phyloP scores from a whole-genome alignment of 2,113 vertebrate species.

The Eupsittula cactorum region DNA sequence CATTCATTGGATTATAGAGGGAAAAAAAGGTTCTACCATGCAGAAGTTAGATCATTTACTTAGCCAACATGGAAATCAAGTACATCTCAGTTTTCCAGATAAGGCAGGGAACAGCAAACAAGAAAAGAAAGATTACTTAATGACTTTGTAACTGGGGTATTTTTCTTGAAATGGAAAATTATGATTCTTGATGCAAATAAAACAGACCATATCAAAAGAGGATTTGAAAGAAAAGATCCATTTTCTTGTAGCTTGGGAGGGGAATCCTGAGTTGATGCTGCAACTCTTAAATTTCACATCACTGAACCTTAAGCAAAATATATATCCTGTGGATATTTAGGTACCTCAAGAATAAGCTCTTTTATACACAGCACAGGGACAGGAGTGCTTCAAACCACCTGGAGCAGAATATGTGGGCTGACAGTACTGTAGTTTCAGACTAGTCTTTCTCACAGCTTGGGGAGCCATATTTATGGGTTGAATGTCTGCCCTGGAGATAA shows the following conservation, averaged over 20 bases:
- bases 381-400: background rate
- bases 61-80: background rate
- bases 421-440: background rate
- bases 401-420: background rate
- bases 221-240: background rate
- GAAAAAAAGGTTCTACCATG: background rate
- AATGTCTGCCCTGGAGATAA: background rate
- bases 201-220: background rate
- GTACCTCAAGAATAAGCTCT: background rate
- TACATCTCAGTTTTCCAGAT: background rate
- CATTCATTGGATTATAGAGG: background rate
- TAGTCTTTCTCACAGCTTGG: background rate
- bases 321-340: background rate
- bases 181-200: background rate
- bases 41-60: background rate
- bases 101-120: background rate
- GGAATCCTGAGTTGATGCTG: background rate
- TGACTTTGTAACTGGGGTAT: background rate
- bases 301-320: background rate
- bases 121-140: background rate
- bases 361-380: background rate
- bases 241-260: background rate
- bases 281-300: background rate
- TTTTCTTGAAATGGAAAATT: background rate
- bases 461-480: background rate